phyloP scores from a whole-genome alignment of 2,113 vertebrate genomes.

The Meriones unguiculatus region DNA sequence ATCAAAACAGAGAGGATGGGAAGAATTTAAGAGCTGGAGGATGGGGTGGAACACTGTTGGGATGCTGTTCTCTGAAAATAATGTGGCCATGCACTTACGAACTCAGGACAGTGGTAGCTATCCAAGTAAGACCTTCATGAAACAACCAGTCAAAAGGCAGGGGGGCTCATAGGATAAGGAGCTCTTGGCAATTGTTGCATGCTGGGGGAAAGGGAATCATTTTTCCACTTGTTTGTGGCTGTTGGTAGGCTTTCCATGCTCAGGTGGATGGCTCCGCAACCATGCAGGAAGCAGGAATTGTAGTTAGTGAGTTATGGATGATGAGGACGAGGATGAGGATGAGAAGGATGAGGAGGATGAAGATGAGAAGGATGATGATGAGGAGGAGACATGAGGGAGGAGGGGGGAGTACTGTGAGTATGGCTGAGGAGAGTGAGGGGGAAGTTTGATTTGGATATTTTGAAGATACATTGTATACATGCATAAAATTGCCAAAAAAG shows the following conservation, averaged over 20 bases:
- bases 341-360: accelerated
- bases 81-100: not conserved
- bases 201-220: not conserved
- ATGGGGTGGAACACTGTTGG: not conserved
- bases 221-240: not conserved
- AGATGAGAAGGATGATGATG: not conserved
- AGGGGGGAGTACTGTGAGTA: not conserved
- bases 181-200: not conserved
- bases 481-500: not conserved
- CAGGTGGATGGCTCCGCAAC: not conserved
- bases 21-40: not conserved
- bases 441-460: not conserved
- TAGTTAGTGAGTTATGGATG: not conserved
- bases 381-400: not conserved
- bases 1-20: not conserved
- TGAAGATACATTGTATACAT: not conserved
- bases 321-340: not conserved
- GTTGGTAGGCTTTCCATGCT: not conserved
- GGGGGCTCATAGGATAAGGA: not conserved
- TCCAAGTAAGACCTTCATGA: not conserved
- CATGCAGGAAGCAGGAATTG: not conserved
- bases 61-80: not conserved
- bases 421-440: not conserved
- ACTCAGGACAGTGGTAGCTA: not conserved
- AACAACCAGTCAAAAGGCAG: not conserved